These are phyloP conservation scores for Leptoclinus maculatus DNA, from an alignment of 2,797 vertebrate genomes.

Conservation along the genomic window DNA sequence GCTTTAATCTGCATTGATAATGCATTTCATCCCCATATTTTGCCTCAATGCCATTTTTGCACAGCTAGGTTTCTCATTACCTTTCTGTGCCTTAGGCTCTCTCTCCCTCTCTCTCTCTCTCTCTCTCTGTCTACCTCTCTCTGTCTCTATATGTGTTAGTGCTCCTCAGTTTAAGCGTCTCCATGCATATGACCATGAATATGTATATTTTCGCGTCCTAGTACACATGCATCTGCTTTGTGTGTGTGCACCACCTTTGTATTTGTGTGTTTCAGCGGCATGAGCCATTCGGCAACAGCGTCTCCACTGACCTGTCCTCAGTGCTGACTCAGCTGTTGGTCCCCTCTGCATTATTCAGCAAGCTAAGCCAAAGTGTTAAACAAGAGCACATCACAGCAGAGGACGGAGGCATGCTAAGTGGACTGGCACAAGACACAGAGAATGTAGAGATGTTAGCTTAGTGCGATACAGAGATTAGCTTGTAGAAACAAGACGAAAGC, in stretches of 20 bases:
- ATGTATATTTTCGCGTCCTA: not conserved
- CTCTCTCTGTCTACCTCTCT: not conserved
- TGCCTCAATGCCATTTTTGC: constrained; percentile 19
- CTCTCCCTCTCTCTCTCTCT: not conserved
- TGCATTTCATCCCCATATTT: constrained; percentile 36
- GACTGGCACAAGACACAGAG: constrained; percentile 39
- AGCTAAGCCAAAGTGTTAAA: constrained; percentile 75
- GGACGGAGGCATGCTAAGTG: constrained; percentile 63
- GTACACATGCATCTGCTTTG: constrained; percentile 2
- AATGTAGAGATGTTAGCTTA: constrained; percentile 37
- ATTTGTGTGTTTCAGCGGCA: constrained; percentile 46
- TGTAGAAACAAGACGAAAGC: constrained; percentile 31
- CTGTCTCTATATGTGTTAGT: not conserved
- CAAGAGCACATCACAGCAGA: constrained; percentile 66
- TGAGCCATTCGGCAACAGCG: constrained; percentile 38
- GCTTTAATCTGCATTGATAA: constrained; percentile 60
- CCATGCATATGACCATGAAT: not conserved
- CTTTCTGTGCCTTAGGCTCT: not conserved
- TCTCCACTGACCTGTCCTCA: constrained; percentile 72
- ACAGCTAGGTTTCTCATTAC: constrained; percentile 18
- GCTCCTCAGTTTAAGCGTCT: not conserved
- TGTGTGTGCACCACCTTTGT: constrained; percentile 18
- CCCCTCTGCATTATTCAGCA: constrained; percentile 76
- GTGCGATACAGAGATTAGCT: constrained; percentile 35
- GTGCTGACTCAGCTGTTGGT: constrained; percentile 73